Percentiles rank a stretch among this genome's conserved stretches.
Conservation (phyloP, 1,140 invertebrate genomes). For the Drosophila erecta region DNA sequence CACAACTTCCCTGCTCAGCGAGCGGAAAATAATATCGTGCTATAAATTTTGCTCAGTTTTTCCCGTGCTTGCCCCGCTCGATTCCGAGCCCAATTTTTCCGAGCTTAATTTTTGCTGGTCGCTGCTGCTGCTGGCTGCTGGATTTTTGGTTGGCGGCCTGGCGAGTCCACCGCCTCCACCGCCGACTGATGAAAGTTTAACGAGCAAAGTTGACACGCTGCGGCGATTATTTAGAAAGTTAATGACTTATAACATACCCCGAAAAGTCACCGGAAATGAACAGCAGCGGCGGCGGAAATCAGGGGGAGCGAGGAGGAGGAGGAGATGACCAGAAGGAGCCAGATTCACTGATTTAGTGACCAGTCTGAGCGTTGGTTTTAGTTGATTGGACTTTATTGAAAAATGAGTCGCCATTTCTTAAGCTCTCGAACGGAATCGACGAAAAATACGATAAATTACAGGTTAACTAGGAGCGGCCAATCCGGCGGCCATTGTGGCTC, state of each 20-base stretch:
- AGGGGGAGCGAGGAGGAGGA: background rate
- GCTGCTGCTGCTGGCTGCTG: background rate
- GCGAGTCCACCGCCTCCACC: constrained; percentile 8
- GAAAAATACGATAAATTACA: constrained; percentile 39
- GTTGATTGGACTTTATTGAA: constrained; percentile 55
- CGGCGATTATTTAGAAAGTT: constrained; percentile 83
- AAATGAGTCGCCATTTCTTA: constrained; percentile 51
- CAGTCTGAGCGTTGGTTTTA: constrained; percentile 48
- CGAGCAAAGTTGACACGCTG: constrained; percentile 82
- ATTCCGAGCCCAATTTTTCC: background rate
- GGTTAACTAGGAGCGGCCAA: constrained; percentile 30
- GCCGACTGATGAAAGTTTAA: constrained; percentile 79
- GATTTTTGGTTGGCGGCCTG: constrained; percentile 37
- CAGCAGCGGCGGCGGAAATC: constrained; percentile 15
- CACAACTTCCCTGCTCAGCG: constrained; percentile 80
- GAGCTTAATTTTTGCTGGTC: constrained; percentile 45
- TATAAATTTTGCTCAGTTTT: constrained; percentile 80
- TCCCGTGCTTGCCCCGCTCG: constrained; percentile 5
- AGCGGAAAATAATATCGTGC: constrained; percentile 83
- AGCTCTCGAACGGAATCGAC: constrained; percentile 29
- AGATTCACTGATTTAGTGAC: constrained; percentile 52
- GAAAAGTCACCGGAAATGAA: constrained; percentile 49
- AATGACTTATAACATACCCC: constrained; percentile 80
- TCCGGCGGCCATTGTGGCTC: background rate
- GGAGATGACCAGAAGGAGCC: constrained; percentile 13